A percentile compares a stretch with the other conserved stretches of the same genome.
phyloP scores from a whole-genome alignment of 2,797 vertebrate species.

The Cossypha heuglini region DNA sequence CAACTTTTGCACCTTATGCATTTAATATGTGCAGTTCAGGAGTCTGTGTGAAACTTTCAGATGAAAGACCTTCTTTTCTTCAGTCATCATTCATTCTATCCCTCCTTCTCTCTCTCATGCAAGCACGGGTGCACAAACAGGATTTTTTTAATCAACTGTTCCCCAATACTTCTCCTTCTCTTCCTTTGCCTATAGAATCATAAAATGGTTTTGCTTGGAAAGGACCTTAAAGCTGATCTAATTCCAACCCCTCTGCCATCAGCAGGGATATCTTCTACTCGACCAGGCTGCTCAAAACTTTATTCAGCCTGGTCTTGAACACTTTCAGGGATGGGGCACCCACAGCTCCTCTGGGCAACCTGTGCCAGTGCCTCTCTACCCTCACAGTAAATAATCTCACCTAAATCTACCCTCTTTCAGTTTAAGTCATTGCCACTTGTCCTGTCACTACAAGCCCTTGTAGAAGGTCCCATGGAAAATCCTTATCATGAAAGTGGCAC shows the following conservation, averaged over 20 bases:
- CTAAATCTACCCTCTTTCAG: not conserved
- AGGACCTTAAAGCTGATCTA: not conserved
- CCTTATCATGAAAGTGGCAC: not conserved
- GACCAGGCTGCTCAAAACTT: not conserved
- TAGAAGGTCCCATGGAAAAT: not conserved
- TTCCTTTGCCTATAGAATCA: not conserved
- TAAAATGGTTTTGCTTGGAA: not conserved
- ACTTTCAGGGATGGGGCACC: not conserved
- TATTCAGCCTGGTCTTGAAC: not conserved
- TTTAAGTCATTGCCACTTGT: not conserved
- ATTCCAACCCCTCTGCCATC: not conserved
- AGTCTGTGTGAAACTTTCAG: not conserved
- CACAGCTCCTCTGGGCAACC: not conserved
- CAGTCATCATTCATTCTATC: not conserved
- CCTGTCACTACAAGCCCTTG: not conserved
- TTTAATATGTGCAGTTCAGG: conserved; percentile 6
- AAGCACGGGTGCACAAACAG: not conserved
- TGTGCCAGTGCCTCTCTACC: not conserved
- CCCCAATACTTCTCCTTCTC: not conserved
- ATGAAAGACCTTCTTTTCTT: not conserved
- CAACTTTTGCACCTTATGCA: conserved; percentile 33
- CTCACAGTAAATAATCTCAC: not conserved
- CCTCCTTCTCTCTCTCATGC: not conserved
- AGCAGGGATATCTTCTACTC: not conserved
- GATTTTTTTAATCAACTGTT: not conserved